Conservation (phyloP, 2,888 invertebrate genomes). For the Callyntrura guangdongensis region DNA sequence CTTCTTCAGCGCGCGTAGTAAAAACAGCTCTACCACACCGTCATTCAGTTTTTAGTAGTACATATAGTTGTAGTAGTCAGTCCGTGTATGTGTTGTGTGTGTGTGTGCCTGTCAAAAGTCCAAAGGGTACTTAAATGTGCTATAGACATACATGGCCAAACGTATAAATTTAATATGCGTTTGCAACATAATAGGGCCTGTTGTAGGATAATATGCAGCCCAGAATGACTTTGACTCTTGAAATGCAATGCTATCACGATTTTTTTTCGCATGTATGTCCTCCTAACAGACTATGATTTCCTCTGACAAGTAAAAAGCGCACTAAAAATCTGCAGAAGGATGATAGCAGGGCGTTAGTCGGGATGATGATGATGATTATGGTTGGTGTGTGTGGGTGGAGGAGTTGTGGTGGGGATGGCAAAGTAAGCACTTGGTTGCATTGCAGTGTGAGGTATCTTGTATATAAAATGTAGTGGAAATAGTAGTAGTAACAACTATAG, state of each 20-base stretch:
- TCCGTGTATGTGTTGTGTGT: neutral
- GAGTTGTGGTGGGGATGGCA: neutral
- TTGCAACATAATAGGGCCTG: neutral
- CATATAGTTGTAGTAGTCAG: neutral
- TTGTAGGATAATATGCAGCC: slow-evolving; percentile 36
- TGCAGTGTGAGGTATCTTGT: too few relatives aligned
- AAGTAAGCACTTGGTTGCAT: neutral
- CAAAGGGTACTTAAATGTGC: neutral
- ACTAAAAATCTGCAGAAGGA: slow-evolving; percentile 52
- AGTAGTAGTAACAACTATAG: neutral
- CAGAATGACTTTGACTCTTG: slow-evolving; percentile 6
- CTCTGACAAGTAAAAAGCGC: slow-evolving; percentile 39
- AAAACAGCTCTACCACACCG: slow-evolving; percentile 24
- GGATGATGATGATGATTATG: slow-evolving; percentile 13
- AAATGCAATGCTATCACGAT: slow-evolving; percentile 30
- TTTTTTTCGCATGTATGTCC: neutral
- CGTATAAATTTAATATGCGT: neutral
- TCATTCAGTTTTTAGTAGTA: slow-evolving; percentile 26
- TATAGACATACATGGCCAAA: neutral
- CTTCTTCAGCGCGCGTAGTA: neutral
- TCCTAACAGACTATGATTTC: slow-evolving; percentile 37
- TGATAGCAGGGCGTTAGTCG: slow-evolving; percentile 3
- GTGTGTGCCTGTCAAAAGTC: neutral
- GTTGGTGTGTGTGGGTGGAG: too few relatives aligned
- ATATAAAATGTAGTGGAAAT: neutral